phyloP scores from a whole-genome alignment of 2,888 invertebrate genomes.

The Heterodera filipjevi region DNA sequence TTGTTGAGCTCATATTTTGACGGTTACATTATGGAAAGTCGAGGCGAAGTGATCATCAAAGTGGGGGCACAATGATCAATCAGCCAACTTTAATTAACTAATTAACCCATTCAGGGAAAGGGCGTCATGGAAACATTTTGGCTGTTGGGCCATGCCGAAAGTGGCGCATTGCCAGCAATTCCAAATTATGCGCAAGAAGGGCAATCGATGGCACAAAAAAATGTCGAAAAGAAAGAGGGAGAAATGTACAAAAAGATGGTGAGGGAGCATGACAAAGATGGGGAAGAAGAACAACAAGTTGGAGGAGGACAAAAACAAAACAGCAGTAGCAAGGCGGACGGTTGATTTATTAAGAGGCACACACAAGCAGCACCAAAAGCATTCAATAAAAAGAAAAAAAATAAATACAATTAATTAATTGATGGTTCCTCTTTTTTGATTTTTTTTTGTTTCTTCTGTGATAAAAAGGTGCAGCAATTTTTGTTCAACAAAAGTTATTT shows the following conservation, averaged over 20 bases:
- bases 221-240: not conserved
- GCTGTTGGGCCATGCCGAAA: conserved; percentile 48
- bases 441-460: too few relatives aligned
- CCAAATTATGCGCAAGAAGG: not conserved
- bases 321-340: too few relatives aligned
- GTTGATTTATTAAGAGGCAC: too few relatives aligned
- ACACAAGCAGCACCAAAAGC: too few relatives aligned
- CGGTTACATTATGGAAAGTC: not conserved
- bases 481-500: too few relatives aligned
- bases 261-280: too few relatives aligned
- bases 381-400: too few relatives aligned
- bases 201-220: not conserved
- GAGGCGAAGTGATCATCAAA: conserved; percentile 47
- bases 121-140: conserved; percentile 64
- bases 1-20: not conserved
- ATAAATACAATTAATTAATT: too few relatives aligned
- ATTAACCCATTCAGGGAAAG: conserved; percentile 52
- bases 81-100: not conserved
- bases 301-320: too few relatives aligned
- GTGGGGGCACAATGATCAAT: not conserved
- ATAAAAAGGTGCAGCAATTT: too few relatives aligned
- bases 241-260: conserved; percentile 9
- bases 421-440: too few relatives aligned
- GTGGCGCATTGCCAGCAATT: not conserved
- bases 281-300: too few relatives aligned